Percentiles rank a stretch among this genome's conserved stretches.
These are phyloP conservation scores for Typhlomys cinereus DNA, from an alignment of 2,113 vertebrate genomes.

Conservation along the genomic window DNA sequence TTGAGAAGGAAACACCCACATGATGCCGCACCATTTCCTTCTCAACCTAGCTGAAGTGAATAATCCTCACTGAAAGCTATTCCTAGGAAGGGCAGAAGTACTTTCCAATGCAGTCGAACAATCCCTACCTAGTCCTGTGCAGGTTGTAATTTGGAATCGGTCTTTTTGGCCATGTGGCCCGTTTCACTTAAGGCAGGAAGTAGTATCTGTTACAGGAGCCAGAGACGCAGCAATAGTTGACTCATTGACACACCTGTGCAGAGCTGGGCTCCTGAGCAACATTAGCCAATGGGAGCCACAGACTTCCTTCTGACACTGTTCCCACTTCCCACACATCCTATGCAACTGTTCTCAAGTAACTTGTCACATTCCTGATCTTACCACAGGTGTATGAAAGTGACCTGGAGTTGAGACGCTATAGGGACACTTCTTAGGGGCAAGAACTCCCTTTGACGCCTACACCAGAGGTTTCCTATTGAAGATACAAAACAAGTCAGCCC, in stretches of 20 bases:
- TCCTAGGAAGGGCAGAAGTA: background rate
- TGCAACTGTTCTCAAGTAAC: background rate
- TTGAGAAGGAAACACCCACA: constrained; percentile 12
- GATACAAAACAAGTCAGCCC: background rate
- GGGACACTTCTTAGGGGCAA: background rate
- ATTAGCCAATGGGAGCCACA: background rate
- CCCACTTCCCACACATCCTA: background rate
- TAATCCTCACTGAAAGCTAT: background rate
- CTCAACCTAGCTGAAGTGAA: background rate
- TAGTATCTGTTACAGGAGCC: background rate
- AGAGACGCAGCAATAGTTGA: background rate
- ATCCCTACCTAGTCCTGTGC: background rate
- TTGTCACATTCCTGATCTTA: background rate
- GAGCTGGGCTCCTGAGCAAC: background rate
- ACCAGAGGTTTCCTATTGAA: background rate
- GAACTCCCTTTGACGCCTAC: background rate
- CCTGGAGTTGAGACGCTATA: background rate
- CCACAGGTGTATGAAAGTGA: background rate
- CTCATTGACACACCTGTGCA: background rate
- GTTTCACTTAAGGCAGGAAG: background rate
- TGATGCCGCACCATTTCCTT: background rate
- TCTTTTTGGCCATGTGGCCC: background rate
- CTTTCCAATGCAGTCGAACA: background rate
- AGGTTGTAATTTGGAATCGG: background rate
- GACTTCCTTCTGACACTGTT: background rate